phyloP scores from a whole-genome alignment of 2,888 invertebrate genomes.

The Mythimna vitellina region DNA sequence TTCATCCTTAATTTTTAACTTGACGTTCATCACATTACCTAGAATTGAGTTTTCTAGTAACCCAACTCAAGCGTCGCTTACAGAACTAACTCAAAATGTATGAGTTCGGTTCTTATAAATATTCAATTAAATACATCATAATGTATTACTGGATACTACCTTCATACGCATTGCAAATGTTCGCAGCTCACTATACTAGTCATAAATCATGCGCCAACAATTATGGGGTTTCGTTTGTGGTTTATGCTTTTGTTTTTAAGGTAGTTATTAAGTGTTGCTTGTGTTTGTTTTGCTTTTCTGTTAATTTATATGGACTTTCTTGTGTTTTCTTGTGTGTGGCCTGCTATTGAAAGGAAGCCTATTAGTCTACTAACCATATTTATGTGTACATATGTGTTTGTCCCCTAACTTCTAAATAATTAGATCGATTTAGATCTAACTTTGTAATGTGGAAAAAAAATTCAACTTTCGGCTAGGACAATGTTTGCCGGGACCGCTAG shows the following conservation, averaged over 20 bases:
- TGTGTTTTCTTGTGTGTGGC: neutral
- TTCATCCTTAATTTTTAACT: too few relatives aligned
- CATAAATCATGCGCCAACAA: conserved; percentile 56
- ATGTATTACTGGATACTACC: conserved; percentile 62
- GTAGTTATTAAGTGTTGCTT: conserved; percentile 54
- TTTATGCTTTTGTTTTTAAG: conserved; percentile 56
- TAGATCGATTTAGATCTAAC: too few relatives aligned
- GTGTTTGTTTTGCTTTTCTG: conserved; percentile 24
- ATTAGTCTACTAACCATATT: too few relatives aligned
- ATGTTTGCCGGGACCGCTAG: too few relatives aligned
- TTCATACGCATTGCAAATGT: conserved; percentile 62
- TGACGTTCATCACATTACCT: too few relatives aligned
- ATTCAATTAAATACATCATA: conserved; percentile 69
- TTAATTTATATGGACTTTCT: neutral
- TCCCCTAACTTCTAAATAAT: too few relatives aligned
- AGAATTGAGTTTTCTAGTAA: neutral
- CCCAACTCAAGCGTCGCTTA: neutral
- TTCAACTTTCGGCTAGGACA: too few relatives aligned
- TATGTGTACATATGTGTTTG: too few relatives aligned
- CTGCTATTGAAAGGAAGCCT: too few relatives aligned
- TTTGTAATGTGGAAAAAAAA: too few relatives aligned
- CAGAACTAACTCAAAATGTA: conserved; percentile 45
- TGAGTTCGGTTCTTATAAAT: conserved; percentile 68
- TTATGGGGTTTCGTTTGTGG: conserved; percentile 44
- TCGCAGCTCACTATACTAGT: conserved; percentile 27